These are phyloP conservation scores for Ophioninae sp. DNA, from an alignment of 2,888 invertebrate species.

Conservation along the genomic window DNA sequence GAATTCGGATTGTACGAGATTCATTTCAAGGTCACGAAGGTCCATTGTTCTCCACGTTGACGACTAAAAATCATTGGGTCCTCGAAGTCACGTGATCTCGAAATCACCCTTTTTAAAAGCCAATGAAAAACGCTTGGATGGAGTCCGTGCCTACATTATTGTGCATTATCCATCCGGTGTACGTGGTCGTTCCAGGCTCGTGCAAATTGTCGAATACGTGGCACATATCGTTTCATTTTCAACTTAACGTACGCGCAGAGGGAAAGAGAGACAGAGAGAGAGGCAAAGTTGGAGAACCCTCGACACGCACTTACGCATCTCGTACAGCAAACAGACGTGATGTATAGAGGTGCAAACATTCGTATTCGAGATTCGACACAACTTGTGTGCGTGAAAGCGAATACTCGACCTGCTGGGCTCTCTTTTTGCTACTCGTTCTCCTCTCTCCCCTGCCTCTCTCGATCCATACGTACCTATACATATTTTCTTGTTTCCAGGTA, in stretches of 20 bases:
- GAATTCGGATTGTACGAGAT: too few relatives aligned
- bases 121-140: constrained; percentile 8
- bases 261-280: neutral
- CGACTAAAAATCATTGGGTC: too few relatives aligned
- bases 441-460: neutral
- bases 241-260: neutral
- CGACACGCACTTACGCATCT: constrained; percentile 45
- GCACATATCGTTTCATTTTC: constrained; percentile 34
- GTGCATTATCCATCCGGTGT: constrained; percentile 20
- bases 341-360: constrained; percentile 43
- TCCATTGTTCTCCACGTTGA: too few relatives aligned
- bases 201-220: constrained; percentile 45
- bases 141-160: constrained; percentile 62
- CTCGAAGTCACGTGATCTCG: too few relatives aligned
- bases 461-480: constrained; percentile 16
- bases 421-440: constrained; percentile 3
- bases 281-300: constrained; percentile 28
- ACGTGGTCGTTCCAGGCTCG: constrained; percentile 64
- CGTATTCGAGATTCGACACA: constrained; percentile 39
- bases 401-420: constrained; percentile 44
- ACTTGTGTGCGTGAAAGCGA: constrained; percentile 29
- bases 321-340: constrained; percentile 40
- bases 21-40: too few relatives aligned
- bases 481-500: constrained; percentile 22
- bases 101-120: too few relatives aligned